These are phyloP conservation scores for Peucedramus taeniatus DNA, from an alignment of 2,113 vertebrate genomes.

Conservation along the genomic window DNA sequence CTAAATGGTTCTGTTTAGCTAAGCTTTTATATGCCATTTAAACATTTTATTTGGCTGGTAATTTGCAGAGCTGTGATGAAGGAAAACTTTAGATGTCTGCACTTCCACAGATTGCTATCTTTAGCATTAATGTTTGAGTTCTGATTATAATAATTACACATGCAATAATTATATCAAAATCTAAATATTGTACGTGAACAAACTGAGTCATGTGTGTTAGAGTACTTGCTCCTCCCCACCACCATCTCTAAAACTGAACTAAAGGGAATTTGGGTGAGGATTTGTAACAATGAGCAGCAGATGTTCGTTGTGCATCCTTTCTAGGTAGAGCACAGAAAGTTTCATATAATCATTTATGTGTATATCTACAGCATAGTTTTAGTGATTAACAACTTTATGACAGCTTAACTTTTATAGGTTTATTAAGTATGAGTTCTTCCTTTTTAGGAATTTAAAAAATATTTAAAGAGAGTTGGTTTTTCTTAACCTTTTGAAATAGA, in stretches of 20 bases:
- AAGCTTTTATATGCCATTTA: background rate
- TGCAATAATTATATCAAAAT: background rate
- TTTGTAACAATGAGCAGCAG: background rate
- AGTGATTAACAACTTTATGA: background rate
- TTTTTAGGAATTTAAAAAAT: background rate
- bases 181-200: background rate
- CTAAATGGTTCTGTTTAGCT: background rate
- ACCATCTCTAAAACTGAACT: background rate
- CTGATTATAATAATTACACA: background rate
- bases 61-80: background rate
- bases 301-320: background rate
- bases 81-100: background rate
- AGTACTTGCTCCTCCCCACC: background rate
- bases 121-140: conserved; percentile 1
- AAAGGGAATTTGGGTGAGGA: background rate
- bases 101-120: background rate
- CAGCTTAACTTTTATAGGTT: background rate
- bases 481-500: conserved; percentile 61
- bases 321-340: background rate
- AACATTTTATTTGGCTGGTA: background rate
- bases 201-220: background rate
- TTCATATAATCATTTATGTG: background rate
- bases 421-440: background rate
- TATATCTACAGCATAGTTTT: background rate
- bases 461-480: background rate